Conservation (phyloP, 2,113 vertebrate species). For the Grus americana region DNA sequence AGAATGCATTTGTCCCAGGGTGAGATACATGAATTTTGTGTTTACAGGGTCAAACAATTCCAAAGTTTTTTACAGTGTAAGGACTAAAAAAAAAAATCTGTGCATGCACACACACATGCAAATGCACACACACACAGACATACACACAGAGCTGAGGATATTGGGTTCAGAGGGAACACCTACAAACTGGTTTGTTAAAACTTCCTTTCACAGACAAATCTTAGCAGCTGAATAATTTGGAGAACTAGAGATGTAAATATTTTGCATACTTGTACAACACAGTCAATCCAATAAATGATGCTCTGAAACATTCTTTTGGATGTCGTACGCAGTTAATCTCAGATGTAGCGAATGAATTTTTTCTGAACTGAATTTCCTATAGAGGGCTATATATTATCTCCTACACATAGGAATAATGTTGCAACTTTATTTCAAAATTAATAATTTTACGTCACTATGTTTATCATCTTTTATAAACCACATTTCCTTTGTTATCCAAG, state of each 20-base stretch:
- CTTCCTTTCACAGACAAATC: slow-evolving; percentile 64
- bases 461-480: neutral
- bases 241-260: slow-evolving; percentile 71
- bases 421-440: slow-evolving; percentile 22
- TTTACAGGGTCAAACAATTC: slow-evolving; percentile 79
- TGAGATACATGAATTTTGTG: slow-evolving; percentile 81
- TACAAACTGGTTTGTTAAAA: slow-evolving; percentile 71
- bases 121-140: neutral
- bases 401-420: neutral
- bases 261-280: slow-evolving; percentile 72
- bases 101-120: slow-evolving; percentile 28
- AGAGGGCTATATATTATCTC: neutral
- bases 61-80: slow-evolving; percentile 73
- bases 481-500: neutral
- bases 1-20: slow-evolving; percentile 80
- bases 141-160: slow-evolving; percentile 32
- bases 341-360: slow-evolving; percentile 15
- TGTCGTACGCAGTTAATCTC: slow-evolving; percentile 58
- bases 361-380: slow-evolving; percentile 34
- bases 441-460: neutral
- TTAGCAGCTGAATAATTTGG: slow-evolving; percentile 71
- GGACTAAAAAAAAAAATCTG: slow-evolving; percentile 77
- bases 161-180: slow-evolving; percentile 53
- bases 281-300: slow-evolving; percentile 72
- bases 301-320: slow-evolving; percentile 47